A percentile compares a stretch with the other conserved stretches of the same genome.
phyloP scores from a whole-genome alignment of 2,888 invertebrate genomes.

The Hydraecia micacea region DNA sequence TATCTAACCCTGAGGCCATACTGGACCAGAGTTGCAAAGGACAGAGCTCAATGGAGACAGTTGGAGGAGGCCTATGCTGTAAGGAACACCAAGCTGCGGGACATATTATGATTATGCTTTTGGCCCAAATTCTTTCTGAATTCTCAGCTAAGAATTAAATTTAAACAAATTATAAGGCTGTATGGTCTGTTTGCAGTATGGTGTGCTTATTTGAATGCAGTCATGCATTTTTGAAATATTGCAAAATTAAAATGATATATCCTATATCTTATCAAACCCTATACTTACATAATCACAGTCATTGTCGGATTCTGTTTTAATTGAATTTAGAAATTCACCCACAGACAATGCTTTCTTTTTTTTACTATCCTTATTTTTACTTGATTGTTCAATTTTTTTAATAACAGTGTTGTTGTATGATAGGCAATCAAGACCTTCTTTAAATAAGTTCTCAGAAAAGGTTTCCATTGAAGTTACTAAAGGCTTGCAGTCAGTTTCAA shows the following conservation, averaged over 20 bases:
- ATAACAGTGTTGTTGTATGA: slow-evolving; percentile 70
- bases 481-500: slow-evolving; percentile 60
- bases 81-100: not conserved
- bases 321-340: slow-evolving; percentile 74
- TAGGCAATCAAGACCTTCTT: slow-evolving; percentile 55
- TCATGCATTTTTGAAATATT: not conserved
- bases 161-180: not conserved
- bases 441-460: slow-evolving; percentile 56
- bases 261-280: not conserved
- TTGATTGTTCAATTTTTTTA: slow-evolving; percentile 65
- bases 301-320: slow-evolving; percentile 71
- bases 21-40: not conserved
- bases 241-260: slow-evolving; percentile 3
- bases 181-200: not conserved
- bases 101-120: not conserved
- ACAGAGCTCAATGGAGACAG: not conserved
- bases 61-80: not conserved
- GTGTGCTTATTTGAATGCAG: not conserved
- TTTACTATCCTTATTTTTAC: slow-evolving; percentile 32
- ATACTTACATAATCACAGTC: slow-evolving; percentile 67
- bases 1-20: not conserved
- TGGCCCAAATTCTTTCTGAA: not conserved
- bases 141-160: not conserved
- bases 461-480: slow-evolving; percentile 50
- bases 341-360: slow-evolving; percentile 67